A percentile compares a stretch with the other conserved stretches of the same genome.
Conservation (phyloP, 1,140 invertebrate species). For the Calosoma granatense region DNA sequence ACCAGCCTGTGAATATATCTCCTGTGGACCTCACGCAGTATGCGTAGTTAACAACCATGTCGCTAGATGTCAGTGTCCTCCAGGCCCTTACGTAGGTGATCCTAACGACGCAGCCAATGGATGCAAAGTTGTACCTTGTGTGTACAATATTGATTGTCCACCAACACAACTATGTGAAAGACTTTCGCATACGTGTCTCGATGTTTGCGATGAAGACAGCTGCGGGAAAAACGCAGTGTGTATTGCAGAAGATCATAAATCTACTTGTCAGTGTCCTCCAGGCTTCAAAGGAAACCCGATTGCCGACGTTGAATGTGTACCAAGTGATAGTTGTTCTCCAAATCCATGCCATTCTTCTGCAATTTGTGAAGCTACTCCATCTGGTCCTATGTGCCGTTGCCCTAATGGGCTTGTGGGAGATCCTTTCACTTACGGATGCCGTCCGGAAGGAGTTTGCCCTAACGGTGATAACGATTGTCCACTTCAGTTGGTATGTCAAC, state of each 20-base stretch:
- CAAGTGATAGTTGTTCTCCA: constrained; percentile 56
- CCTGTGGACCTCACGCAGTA: constrained; percentile 74
- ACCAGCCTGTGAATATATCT: constrained; percentile 60
- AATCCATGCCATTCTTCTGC: constrained; percentile 74
- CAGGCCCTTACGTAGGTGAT: constrained; percentile 72
- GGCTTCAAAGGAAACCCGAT: constrained; percentile 69
- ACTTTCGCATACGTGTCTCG: constrained; percentile 67
- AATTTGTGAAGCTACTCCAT: constrained; percentile 56
- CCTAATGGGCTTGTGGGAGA: constrained; percentile 65
- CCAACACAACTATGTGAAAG: constrained; percentile 68
- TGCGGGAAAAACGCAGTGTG: constrained; percentile 84
- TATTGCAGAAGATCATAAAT: constrained; percentile 70
- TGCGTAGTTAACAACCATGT: constrained; percentile 81
- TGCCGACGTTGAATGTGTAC: constrained; percentile 66
- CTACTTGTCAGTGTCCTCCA: constrained; percentile 72
- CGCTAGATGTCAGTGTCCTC: constrained; percentile 78
- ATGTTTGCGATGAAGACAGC: constrained; percentile 68
- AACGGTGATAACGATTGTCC: constrained; percentile 68
- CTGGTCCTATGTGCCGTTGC: constrained; percentile 63
- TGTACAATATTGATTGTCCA: constrained; percentile 75
- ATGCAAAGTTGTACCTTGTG: constrained; percentile 69
- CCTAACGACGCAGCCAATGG: constrained; percentile 63
- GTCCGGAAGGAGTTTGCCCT: constrained; percentile 57
- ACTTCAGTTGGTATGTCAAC: constrained; percentile 56
- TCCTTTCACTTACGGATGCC: constrained; percentile 60